Base-by-base conservation (phyloP, 2,888 invertebrate genomes). In the Hirtodrosophila histrioides region DNA sequence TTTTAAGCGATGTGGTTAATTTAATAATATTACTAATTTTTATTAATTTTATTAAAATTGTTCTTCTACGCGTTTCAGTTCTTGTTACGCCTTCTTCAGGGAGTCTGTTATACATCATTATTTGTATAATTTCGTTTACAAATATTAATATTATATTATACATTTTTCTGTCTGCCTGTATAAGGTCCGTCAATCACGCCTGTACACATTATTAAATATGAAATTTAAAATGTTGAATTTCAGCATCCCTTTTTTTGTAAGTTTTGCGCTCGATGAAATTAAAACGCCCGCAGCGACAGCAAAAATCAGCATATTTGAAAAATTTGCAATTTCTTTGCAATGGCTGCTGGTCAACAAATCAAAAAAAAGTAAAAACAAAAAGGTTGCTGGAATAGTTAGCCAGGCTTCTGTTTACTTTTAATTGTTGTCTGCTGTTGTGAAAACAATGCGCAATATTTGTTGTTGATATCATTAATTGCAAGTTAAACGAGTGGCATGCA, bases 381-480 rank as follows among this genome's bases (percentile, higher is more conserved):
- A 27, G 27, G 6, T 4, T 27, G 27, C 27, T 51, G 46, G 36
- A 33, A 29, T 23, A 36, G 67, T 73, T 60, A 50, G 62, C 50
- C 27, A 17, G 55, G 23, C 46, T 27, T 36, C 33, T 54, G 50
- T 57, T 75, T 53, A 54, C 63, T 55, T 63, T 48, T 51, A 53
- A 60, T 44, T 44, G 48, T 29, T 40, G 41, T 33, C 46, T 75
- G 53, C 48, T 54, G 36, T 36, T 43, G 49, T 54, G 33, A 51
- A 62, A 66, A 66, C 44, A 66, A 53, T 39, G 12, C 44, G 37
- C 29, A 45, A 41, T 57, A 31, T 51, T 60, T 72, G 43, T 41
- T 66, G 64, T 77, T 78, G 68, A 53, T 56, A 51, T 62, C 71
- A 64, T 62, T 68, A 67, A 71, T 74, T 62, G 62, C 39, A 27